Evolutionary conservation across 1,140 invertebrate species (phyloP), one percentile per base, ranked within the genome.

Genomic region (Apis florea): DNA sequence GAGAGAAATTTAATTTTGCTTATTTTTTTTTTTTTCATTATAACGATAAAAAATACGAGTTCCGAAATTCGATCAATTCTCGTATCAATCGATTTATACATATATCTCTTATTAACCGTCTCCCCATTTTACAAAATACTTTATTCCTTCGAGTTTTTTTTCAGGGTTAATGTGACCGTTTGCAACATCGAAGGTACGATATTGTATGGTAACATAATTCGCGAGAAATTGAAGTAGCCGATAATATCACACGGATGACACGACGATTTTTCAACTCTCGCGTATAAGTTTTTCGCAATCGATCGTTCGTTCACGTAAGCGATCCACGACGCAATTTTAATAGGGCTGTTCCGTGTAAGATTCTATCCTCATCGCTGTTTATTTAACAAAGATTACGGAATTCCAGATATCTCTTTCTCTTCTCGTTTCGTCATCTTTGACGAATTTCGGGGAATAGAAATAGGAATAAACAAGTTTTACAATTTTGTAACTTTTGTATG

Each of bases 151-250:
- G 2, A 61, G 24, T 70, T 24, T 73, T 73, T 6, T 49, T 73
- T 59, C 70, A 59, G 31, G 31, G 31, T 73, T 72, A 72, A 59
- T 59, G 21, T 10, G 21, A 19, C n/a, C 19, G 71, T n/a, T 72
- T 72, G 31, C 31, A 21, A 59, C 70, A 72, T 40, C 21, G 47
- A n/a, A 2, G 9, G 2, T 54, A 13, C 24, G 13, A 61, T 40
- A 40, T 40, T 40, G 59, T 24, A n/a, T 24, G n/a, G 59, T 61
- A 24, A 6, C n/a, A 10, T 19, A 40, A 71, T 0, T 11, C 12
- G 3, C 10, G 26, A 56, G 19, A 63, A 61, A 63, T 21, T 21
- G 58, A 8, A 10, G n/a, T 13, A 15, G 3, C 21, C 24, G 68
- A 69, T 69, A 71, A 71, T 31, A 17, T 51, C 11, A 58, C n/a